Conservation (phyloP, 2,888 invertebrate genomes). For the Drosophila diplacantha region DNA sequence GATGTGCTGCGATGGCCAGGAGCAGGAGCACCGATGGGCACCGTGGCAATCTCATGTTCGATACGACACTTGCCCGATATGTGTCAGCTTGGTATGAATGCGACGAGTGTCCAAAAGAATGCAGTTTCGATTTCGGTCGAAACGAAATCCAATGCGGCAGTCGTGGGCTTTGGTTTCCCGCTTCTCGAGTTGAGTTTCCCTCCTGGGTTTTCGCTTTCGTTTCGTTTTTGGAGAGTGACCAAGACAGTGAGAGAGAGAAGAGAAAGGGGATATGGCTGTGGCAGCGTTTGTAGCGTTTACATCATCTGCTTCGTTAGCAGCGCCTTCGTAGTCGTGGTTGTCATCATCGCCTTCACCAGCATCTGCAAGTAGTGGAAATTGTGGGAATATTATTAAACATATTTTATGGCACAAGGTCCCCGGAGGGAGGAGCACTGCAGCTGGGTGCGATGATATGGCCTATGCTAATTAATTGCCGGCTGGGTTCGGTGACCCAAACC, state of each 20-base stretch:
- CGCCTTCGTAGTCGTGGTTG: conserved; percentile 8
- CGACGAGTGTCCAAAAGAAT: conserved; percentile 30
- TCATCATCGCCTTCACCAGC: conserved; percentile 9
- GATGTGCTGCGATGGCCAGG: conserved; percentile 26
- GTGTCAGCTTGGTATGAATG: conserved; percentile 27
- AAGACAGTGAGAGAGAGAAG: conserved; percentile 21
- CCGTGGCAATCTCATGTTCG: conserved; percentile 42
- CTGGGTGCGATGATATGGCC: conserved; percentile 26
- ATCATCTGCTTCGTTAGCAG: conserved; percentile 47
- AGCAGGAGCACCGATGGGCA: conserved; percentile 27
- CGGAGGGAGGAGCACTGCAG: not conserved
- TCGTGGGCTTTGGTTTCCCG: conserved; percentile 23
- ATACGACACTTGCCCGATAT: conserved; percentile 31
- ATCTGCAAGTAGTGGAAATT: conserved; percentile 51
- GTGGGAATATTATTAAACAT: conserved; percentile 48
- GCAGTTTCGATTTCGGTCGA: conserved; percentile 44
- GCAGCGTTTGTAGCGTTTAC: conserved; percentile 45
- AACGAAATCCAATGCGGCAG: conserved; percentile 29
- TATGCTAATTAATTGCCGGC: conserved; percentile 58
- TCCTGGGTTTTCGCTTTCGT: conserved; percentile 29
- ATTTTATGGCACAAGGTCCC: conserved; percentile 28
- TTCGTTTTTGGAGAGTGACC: conserved; percentile 4
- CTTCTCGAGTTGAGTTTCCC: conserved; percentile 15
- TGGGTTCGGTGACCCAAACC: conserved; percentile 58
- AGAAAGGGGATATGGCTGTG: conserved; percentile 35